Conservation (phyloP, 2,888 invertebrate species). For the Rotaria socialis region DNA sequence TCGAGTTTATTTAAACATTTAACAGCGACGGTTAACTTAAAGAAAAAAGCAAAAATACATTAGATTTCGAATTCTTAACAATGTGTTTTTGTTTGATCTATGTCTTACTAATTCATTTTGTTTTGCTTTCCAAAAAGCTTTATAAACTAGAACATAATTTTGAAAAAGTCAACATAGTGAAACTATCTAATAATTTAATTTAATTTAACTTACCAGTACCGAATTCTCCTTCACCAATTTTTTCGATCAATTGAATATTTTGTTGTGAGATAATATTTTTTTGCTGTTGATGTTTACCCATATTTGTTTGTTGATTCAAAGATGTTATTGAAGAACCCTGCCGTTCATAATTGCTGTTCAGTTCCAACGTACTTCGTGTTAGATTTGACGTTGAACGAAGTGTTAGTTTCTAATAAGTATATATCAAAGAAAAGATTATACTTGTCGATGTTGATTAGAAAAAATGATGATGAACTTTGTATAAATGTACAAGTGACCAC, state of each 20-base stretch:
- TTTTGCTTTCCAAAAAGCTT: slow-evolving; percentile 27
- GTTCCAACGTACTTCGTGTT: not conserved
- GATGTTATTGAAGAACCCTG: slow-evolving; percentile 26
- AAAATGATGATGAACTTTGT: slow-evolving; percentile 4
- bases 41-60: no score
- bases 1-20: slow-evolving; percentile 20
- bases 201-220: not conserved
- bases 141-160: not conserved
- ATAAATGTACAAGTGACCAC: not conserved
- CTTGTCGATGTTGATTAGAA: not conserved
- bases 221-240: slow-evolving; percentile 35
- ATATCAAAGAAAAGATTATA: not conserved
- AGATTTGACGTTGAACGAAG: not conserved
- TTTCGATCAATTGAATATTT: slow-evolving; percentile 31
- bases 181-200: no score
- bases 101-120: slow-evolving; percentile 27
- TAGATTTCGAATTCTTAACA: no score
- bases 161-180: no score
- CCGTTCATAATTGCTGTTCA: slow-evolving; percentile 19
- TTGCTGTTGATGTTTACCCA: not conserved
- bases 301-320: not conserved
- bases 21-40: slow-evolving; percentile 25
- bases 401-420: slow-evolving; percentile 23
- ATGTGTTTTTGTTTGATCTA: not conserved
- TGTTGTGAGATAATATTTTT: slow-evolving; percentile 23